These are phyloP conservation scores for Drosophila pseudoananassae DNA, from an alignment of 1,140 invertebrate species.

Conservation along the genomic window DNA sequence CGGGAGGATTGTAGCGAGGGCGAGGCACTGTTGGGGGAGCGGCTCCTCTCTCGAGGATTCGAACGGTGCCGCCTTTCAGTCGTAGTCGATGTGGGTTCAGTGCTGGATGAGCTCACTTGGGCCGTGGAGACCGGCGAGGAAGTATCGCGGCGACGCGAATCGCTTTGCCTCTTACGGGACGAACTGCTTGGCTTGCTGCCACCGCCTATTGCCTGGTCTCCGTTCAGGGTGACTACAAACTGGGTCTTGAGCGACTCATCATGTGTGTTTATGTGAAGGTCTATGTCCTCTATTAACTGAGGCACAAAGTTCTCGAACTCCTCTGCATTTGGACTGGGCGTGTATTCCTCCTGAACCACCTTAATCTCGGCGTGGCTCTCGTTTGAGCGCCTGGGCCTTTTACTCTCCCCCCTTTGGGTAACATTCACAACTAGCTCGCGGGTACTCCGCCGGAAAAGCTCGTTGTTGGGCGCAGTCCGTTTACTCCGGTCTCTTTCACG, in stretches of 20 bases:
- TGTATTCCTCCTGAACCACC: conserved; percentile 66
- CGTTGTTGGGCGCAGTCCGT: conserved; percentile 31
- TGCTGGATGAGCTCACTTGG: conserved; percentile 70
- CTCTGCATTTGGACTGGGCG: conserved; percentile 27
- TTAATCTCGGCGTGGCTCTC: conserved; percentile 39
- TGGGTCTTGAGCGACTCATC: conserved; percentile 82
- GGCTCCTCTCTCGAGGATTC: conserved; percentile 44
- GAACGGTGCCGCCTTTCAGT: conserved; percentile 40
- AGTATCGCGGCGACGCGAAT: conserved; percentile 28
- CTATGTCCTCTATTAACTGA: conserved; percentile 54
- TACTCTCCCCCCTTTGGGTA: conserved; percentile 43
- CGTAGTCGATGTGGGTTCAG: conserved; percentile 65
- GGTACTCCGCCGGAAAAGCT: conserved; percentile 66
- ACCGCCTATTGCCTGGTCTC: conserved; percentile 60
- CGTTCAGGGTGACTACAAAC: conserved; percentile 88
- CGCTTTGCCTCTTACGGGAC: conserved; percentile 40
- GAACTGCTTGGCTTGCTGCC: conserved; percentile 8
- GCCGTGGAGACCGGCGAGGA: conserved; percentile 46
- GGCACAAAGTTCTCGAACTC: conserved; percentile 59
- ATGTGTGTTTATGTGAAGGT: conserved; percentile 55
- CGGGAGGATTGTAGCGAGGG: conserved; percentile 51
- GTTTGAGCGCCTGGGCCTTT: conserved; percentile 27
- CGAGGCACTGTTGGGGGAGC: conserved; percentile 62
- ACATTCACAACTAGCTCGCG: conserved; percentile 78
- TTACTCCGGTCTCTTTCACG: conserved; percentile 16